phyloP scores from a whole-genome alignment of 2,888 invertebrate genomes.

The Ectemnius cavifrons region DNA sequence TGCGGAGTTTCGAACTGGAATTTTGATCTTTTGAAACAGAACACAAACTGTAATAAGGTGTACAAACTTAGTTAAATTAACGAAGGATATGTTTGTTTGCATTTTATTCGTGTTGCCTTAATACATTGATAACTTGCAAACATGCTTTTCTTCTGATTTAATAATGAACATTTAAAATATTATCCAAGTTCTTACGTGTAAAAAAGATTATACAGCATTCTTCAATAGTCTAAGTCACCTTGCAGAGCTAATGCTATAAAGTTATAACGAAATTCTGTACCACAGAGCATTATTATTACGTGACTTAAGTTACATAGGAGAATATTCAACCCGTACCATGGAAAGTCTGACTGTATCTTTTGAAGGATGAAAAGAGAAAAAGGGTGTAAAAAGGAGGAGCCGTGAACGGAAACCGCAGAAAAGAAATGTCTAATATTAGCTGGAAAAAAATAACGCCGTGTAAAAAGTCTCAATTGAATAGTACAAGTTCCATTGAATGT shows the following conservation, averaged over 20 bases:
- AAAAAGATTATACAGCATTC: conserved; percentile 70
- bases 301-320: conserved; percentile 49
- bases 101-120: conserved; percentile 53
- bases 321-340: conserved; percentile 35
- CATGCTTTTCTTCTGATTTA: conserved; percentile 66
- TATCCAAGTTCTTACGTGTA: conserved; percentile 68
- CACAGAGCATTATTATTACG: conserved; percentile 51
- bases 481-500: conserved; percentile 42
- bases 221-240: conserved; percentile 59
- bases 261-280: conserved; percentile 58
- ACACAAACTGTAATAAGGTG: conserved; percentile 12
- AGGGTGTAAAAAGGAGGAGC: conserved; percentile 20
- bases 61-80: conserved; percentile 27
- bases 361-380: conserved; percentile 25
- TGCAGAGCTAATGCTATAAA: conserved; percentile 55
- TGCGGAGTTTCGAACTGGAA: too few species aligned
- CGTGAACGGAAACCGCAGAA: conserved; percentile 51
- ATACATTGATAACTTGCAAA: conserved; percentile 65
- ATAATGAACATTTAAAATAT: conserved; percentile 71
- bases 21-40: not conserved
- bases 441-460: conserved; percentile 47
- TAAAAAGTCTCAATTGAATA: conserved; percentile 55
- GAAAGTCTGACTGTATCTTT: conserved; percentile 21
- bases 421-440: conserved; percentile 45
- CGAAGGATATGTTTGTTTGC: conserved; percentile 41